phyloP scores from a whole-genome alignment of 2,113 vertebrate species.

The Pluvialis apricaria region DNA sequence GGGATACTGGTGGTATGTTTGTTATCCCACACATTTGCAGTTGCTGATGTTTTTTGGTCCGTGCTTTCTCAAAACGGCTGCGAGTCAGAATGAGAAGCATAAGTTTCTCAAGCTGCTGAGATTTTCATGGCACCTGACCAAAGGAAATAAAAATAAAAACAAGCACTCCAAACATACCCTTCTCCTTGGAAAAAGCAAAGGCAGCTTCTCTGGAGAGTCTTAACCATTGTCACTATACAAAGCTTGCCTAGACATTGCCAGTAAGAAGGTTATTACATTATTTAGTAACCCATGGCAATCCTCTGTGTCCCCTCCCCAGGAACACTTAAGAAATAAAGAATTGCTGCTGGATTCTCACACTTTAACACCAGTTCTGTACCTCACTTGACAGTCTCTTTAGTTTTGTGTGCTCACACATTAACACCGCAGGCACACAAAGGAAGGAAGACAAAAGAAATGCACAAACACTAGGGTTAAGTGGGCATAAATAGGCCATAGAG shows the following conservation, averaged over 20 bases:
- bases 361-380: not conserved
- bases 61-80: not conserved
- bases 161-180: not conserved
- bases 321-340: not conserved
- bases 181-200: not conserved
- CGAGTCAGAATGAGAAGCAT: not conserved
- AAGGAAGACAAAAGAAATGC: not conserved
- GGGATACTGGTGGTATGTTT: not conserved
- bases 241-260: not conserved
- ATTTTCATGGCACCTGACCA: not conserved
- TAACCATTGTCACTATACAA: not conserved
- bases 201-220: not conserved
- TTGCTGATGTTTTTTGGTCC: not conserved
- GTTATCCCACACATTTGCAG: not conserved
- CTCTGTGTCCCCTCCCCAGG: not conserved
- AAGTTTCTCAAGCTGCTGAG: slow-evolving; percentile 4
- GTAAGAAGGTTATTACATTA: not conserved
- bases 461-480: not conserved
- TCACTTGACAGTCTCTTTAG: not conserved
- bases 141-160: slow-evolving; percentile 17
- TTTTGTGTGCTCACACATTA: not conserved
- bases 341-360: not conserved
- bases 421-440: rapidly evolving
- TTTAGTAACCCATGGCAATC: not conserved
- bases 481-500: not conserved